A percentile compares a stretch with the other conserved stretches of the same genome.
Evolutionary conservation across 2,888 invertebrate genomes (phyloP).

Genomic region (Sesia apiformis): DNA sequence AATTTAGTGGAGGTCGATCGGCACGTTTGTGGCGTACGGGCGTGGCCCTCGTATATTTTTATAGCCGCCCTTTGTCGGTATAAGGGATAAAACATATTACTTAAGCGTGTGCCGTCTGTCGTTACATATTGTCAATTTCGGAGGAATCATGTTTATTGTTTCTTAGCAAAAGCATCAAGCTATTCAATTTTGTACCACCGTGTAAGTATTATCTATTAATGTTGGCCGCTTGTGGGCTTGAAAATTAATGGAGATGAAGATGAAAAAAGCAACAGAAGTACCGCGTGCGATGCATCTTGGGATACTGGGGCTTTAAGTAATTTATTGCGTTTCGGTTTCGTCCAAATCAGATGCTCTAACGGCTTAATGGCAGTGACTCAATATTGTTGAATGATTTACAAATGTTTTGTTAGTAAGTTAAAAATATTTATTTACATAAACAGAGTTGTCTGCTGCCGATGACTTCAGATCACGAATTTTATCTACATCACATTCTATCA

Average conservation of each 20-base stretch:
- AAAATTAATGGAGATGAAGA: too few relatives aligned
- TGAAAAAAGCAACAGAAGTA: too few relatives aligned
- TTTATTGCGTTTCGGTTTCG: conserved; percentile 41
- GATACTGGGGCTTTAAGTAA: conserved; percentile 5
- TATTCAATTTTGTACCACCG: too few relatives aligned
- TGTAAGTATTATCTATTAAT: too few relatives aligned
- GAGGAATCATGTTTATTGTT: not conserved
- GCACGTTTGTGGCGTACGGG: conserved; percentile 43
- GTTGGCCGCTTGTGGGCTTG: too few relatives aligned
- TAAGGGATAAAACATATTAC: conserved; percentile 21
- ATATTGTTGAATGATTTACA: conserved; percentile 47
- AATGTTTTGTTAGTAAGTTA: not conserved
- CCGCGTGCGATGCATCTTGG: too few relatives aligned
- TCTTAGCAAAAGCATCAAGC: too few relatives aligned
- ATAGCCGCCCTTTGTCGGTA: conserved; percentile 45
- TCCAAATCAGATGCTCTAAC: conserved; percentile 39
- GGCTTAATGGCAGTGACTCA: conserved; percentile 37
- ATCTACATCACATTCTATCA: too few relatives aligned
- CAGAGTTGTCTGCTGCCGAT: too few relatives aligned
- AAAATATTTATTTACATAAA: too few relatives aligned
- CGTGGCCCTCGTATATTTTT: conserved; percentile 51
- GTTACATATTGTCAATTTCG: conserved; percentile 27
- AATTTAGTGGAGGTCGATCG: conserved; percentile 38
- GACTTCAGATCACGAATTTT: too few relatives aligned
- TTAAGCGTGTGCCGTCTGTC: conserved; percentile 33